These are phyloP conservation scores for Aphidius ervi DNA, from an alignment of 1,140 invertebrate genomes.

Conservation along the genomic window DNA sequence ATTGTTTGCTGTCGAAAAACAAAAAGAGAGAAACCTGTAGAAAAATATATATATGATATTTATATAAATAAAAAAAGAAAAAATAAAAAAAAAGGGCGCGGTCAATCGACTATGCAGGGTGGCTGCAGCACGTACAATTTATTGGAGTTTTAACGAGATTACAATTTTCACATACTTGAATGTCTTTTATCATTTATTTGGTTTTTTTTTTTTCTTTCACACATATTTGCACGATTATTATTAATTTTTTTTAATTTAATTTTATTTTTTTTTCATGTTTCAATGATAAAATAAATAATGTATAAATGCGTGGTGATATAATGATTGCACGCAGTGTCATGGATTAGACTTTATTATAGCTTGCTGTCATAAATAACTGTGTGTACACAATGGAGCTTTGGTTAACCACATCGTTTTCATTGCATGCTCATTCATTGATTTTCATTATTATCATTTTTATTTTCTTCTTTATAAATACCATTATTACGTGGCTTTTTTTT, in stretches of 20 bases:
- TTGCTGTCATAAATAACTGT: constrained; percentile 4
- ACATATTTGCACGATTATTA: too few species aligned
- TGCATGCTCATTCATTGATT: not conserved
- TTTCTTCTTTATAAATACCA: not conserved
- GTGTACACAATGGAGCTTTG: not conserved
- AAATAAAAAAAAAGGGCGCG: constrained; percentile 9
- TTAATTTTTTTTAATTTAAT: too few species aligned
- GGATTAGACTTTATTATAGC: constrained; percentile 1
- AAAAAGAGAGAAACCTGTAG: too few species aligned
- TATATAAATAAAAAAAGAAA: not conserved
- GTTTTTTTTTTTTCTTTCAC: too few species aligned
- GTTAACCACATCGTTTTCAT: constrained; percentile 5
- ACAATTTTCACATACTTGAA: constrained; percentile 17
- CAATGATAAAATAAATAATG: too few species aligned
- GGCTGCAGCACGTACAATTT: constrained; percentile 12
- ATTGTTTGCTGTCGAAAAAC: too few species aligned
- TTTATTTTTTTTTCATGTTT: too few species aligned
- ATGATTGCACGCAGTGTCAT: too few species aligned
- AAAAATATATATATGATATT: not conserved
- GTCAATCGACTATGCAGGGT: constrained; percentile 13
- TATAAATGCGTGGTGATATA: too few species aligned
- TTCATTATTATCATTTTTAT: constrained; percentile 1
- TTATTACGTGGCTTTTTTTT: too few species aligned
- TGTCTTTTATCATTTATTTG: too few species aligned
- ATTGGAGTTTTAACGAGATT: constrained; percentile 25